Percentiles rank a stretch among this genome's conserved stretches.
Conservation (phyloP, 1,140 invertebrate genomes). For the Cydia amplana region DNA sequence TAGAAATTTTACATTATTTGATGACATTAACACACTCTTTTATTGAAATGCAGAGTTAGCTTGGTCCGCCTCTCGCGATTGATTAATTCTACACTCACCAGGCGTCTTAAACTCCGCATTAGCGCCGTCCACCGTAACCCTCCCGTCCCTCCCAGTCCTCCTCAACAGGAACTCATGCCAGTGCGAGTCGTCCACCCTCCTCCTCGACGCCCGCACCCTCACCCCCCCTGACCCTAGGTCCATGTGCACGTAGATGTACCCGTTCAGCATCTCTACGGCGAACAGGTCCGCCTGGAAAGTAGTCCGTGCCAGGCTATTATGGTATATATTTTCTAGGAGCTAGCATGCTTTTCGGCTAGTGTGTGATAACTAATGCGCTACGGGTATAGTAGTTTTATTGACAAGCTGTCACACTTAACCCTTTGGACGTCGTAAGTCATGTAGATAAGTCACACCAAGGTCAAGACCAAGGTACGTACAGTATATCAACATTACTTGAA, state of each 20-base stretch:
- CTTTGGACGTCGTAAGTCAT: too few relatives aligned
- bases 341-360: constrained; percentile 15
- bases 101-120: constrained; percentile 94
- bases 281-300: constrained; percentile 90
- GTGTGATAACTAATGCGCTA: constrained; percentile 7
- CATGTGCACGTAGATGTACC: constrained; percentile 94
- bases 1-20: too few relatives aligned
- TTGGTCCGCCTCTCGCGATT: too few relatives aligned
- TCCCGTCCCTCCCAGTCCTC: constrained; percentile 88
- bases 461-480: too few relatives aligned
- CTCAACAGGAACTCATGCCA: constrained; percentile 94
- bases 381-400: not conserved
- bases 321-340: not conserved
- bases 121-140: constrained; percentile 93
- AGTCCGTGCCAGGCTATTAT: constrained; percentile 18
- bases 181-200: constrained; percentile 92
- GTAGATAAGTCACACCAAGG: too few relatives aligned
- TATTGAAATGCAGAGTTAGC: too few relatives aligned
- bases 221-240: constrained; percentile 95
- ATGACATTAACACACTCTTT: too few relatives aligned
- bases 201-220: constrained; percentile 89
- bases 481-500: too few relatives aligned
- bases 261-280: constrained; percentile 95
- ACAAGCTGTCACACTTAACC: too few relatives aligned
- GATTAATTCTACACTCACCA: constrained; percentile 79